Evolutionary conservation across 2,888 invertebrate species (phyloP).

Genomic region (Cordilura impudica): DNA sequence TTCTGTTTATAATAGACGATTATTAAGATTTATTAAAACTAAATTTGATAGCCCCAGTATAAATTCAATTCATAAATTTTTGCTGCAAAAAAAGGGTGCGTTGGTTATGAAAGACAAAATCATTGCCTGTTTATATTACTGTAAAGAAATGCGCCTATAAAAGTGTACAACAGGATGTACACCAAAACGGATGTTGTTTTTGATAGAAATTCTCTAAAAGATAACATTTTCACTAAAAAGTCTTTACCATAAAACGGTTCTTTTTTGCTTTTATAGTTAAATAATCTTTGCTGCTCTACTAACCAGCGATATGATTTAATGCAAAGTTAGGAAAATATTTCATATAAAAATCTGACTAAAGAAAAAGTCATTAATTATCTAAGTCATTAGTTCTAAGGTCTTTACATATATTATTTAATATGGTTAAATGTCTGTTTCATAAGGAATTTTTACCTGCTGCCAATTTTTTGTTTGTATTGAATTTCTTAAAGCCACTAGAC

Average conservation of each 20-base stretch:
- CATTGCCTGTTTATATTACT: neutral
- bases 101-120: neutral
- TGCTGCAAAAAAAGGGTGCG: neutral
- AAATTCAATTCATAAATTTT: neutral
- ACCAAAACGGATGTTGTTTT: conserved; percentile 6
- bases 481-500: no score
- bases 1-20: no score
- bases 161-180: neutral
- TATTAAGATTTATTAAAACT: no score
- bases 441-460: neutral
- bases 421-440: neutral
- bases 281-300: neutral
- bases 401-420: neutral
- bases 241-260: neutral
- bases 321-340: neutral
- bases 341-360: neutral
- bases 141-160: neutral
- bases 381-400: neutral
- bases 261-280: neutral
- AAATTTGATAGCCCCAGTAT: no score
- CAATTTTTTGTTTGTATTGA: neutral
- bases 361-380: neutral
- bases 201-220: neutral
- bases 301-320: neutral
- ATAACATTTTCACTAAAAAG: neutral